These are phyloP conservation scores for Vulpes lagopus DNA, from an alignment of 2,113 vertebrate genomes.

Conservation along the genomic window DNA sequence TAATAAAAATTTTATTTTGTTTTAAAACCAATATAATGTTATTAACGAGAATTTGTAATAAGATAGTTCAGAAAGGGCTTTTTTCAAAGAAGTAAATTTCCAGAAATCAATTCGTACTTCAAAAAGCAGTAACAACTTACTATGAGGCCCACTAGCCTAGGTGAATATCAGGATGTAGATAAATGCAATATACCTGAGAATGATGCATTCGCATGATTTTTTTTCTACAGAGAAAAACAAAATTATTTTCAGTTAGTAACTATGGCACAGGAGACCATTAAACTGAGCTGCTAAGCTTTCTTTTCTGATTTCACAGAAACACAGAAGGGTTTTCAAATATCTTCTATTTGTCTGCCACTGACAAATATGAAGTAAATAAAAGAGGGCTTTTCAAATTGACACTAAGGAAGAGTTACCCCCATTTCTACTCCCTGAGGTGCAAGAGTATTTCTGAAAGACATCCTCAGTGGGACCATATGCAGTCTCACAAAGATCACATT, in stretches of 20 bases:
- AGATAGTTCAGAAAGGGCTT: not conserved
- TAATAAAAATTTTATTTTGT: not conserved
- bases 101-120: not conserved
- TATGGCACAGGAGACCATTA: not conserved
- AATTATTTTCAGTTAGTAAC: not conserved
- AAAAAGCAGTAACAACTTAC: conserved; percentile 7
- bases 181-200: not conserved
- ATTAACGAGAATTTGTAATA: not conserved
- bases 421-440: not conserved
- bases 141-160: not conserved
- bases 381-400: not conserved
- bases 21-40: not conserved
- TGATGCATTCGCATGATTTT: not conserved
- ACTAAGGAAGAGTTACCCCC: not conserved
- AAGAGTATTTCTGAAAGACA: not conserved
- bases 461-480: not conserved
- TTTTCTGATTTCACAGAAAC: conserved; percentile 42
- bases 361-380: conserved; percentile 5
- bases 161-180: not conserved
- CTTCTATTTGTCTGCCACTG: not conserved
- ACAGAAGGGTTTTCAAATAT: conserved; percentile 23
- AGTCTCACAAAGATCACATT: not conserved
- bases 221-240: not conserved
- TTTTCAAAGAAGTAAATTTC: conserved; percentile 25
- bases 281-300: not conserved